Evolutionary conservation across 2,888 invertebrate species (phyloP).

Genomic region (Drosophila differens): DNA sequence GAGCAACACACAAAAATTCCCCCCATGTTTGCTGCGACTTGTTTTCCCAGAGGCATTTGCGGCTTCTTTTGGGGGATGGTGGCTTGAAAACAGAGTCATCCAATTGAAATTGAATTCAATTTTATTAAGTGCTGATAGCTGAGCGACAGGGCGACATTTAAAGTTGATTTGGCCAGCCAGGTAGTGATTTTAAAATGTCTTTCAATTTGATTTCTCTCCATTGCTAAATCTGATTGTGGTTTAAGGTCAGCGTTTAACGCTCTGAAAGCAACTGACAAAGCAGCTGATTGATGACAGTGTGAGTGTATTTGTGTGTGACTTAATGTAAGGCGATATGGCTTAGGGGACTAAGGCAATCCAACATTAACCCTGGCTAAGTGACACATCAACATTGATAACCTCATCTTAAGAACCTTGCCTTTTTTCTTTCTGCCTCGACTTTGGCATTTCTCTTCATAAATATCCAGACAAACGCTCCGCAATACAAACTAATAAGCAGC

Average conservation of each 20-base stretch:
- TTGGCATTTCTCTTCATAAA: conserved; percentile 71
- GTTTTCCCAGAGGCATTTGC: conserved; percentile 69
- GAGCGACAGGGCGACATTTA: conserved; percentile 36
- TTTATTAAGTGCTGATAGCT: conserved; percentile 83
- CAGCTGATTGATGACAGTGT: conserved; percentile 68
- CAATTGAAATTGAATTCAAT: conserved; percentile 83
- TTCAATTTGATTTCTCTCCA: conserved; percentile 54
- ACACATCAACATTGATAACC: conserved; percentile 70
- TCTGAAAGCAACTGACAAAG: conserved; percentile 59
- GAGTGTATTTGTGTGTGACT: conserved; percentile 14
- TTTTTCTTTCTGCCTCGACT: background rate
- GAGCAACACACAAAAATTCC: conserved; percentile 54
- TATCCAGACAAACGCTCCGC: conserved; percentile 67
- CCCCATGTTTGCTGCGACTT: conserved; percentile 14
- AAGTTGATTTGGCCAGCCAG: conserved; percentile 43
- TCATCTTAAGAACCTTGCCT: conserved; percentile 37
- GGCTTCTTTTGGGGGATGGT: conserved; percentile 7
- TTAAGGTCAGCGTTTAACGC: conserved; percentile 56
- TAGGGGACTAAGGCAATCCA: conserved; percentile 1
- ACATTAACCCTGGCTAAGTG: conserved; percentile 72
- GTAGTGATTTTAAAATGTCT: conserved; percentile 46
- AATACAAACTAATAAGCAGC: conserved; percentile 76
- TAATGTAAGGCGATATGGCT: conserved; percentile 42
- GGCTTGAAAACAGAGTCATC: conserved; percentile 58
- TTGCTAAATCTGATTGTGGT: conserved; percentile 47